Evolutionary conservation across 2,113 vertebrate species (phyloP).

Genomic region (Pelmatolapia mariae): DNA sequence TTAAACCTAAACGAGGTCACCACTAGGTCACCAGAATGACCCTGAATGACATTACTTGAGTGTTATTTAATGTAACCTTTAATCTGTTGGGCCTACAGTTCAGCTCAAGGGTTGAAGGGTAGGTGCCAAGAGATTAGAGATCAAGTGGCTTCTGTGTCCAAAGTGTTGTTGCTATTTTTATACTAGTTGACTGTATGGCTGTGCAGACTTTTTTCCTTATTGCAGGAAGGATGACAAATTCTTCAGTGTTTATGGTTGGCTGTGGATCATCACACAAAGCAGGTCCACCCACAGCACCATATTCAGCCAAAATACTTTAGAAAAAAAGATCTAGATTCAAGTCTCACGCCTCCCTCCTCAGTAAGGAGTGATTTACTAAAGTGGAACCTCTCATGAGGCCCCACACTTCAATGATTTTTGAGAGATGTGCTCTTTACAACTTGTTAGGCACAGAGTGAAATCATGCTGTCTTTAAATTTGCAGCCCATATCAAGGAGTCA

Average conservation of each 20-base stretch:
- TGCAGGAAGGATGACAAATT: background rate
- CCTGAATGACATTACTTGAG: background rate
- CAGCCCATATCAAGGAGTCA: slow-evolving; percentile 1
- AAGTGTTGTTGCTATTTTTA: background rate
- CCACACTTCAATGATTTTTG: background rate
- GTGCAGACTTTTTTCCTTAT: background rate
- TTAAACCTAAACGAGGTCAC: background rate
- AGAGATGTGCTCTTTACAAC: slow-evolving; percentile 8
- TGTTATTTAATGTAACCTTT: background rate
- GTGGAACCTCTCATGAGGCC: slow-evolving; percentile 3
- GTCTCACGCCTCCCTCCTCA: background rate
- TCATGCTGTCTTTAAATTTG: background rate
- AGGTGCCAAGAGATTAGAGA: slow-evolving; percentile 10
- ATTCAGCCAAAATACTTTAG: background rate
- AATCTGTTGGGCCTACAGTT: slow-evolving; percentile 9
- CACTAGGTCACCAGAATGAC: background rate
- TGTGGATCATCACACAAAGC: background rate
- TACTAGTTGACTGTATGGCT: background rate
- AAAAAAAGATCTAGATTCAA: background rate
- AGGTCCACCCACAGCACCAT: background rate
- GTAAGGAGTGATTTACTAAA: background rate
- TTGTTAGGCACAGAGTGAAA: slow-evolving; percentile 11
- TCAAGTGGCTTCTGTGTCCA: background rate
- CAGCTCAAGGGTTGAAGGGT: background rate
- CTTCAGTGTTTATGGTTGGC: background rate